Conservation (phyloP, 2,888 invertebrate species). For the Drosophila anomalata region DNA sequence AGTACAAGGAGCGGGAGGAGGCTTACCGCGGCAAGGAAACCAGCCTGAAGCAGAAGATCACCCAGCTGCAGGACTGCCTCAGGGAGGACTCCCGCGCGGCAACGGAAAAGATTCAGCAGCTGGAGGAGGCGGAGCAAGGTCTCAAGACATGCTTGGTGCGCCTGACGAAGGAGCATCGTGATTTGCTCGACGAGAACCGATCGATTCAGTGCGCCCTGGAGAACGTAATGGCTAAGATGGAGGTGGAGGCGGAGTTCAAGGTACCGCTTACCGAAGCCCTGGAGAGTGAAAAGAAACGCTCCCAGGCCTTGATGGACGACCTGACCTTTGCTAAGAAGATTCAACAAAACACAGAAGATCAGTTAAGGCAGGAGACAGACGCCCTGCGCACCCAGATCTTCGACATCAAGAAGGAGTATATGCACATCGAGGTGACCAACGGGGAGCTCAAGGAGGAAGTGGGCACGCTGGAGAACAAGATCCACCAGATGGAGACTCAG, state of each 20-base stretch:
- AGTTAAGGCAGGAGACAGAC: slow-evolving; percentile 85
- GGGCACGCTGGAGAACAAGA: slow-evolving; percentile 86
- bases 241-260: slow-evolving; percentile 85
- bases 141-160: slow-evolving; percentile 85
- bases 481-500: slow-evolving; percentile 86
- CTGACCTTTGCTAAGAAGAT: slow-evolving; percentile 84
- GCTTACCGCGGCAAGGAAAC: slow-evolving; percentile 84
- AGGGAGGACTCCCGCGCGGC: slow-evolving; percentile 85
- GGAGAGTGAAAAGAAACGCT: slow-evolving; percentile 79
- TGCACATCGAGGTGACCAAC: slow-evolving; percentile 88
- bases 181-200: slow-evolving; percentile 84
- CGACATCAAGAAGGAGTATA: slow-evolving; percentile 85
- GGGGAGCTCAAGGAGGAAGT: slow-evolving; percentile 89
- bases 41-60: slow-evolving; percentile 85
- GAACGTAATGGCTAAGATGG: slow-evolving; percentile 85
- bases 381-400: slow-evolving; percentile 85
- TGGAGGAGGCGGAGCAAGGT: slow-evolving; percentile 86
- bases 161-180: slow-evolving; percentile 85
- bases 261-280: slow-evolving; percentile 79
- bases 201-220: slow-evolving; percentile 84
- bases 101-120: slow-evolving; percentile 85
- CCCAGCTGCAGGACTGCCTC: slow-evolving; percentile 85
- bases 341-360: slow-evolving; percentile 84
- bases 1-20: slow-evolving; percentile 86
- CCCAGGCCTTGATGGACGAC: slow-evolving; percentile 84